These are phyloP conservation scores for Galleria mellonella DNA, from an alignment of 1,140 invertebrate species.

Conservation along the genomic window DNA sequence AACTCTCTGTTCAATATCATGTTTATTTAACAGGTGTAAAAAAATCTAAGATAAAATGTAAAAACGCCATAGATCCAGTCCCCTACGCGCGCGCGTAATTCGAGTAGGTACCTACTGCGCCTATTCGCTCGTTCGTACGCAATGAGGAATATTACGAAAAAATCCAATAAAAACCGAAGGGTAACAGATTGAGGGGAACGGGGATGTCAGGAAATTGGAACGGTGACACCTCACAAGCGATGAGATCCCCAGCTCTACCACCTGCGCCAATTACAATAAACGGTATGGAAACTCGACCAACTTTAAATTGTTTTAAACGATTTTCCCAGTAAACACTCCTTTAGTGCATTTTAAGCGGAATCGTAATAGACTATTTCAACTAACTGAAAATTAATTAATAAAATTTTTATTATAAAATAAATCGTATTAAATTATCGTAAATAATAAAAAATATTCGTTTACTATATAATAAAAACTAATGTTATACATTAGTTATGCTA, in stretches of 20 bases:
- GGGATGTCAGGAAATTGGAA: conserved; percentile 34
- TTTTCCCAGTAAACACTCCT: neutral
- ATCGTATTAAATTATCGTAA: too few relatives aligned
- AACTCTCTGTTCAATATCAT: too few relatives aligned
- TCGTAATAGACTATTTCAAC: too few relatives aligned
- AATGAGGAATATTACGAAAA: conserved; percentile 41
- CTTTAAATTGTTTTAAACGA: neutral
- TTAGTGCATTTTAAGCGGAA: too few relatives aligned
- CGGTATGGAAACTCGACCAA: too few relatives aligned
- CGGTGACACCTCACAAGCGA: conserved; percentile 30
- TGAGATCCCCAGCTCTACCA: conserved; percentile 19
- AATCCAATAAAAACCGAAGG: conserved; percentile 41
- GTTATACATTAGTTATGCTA: too few relatives aligned
- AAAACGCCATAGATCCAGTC: conserved; percentile 3
- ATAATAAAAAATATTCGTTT: too few relatives aligned
- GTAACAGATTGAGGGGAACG: conserved; percentile 5
- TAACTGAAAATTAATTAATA: too few relatives aligned
- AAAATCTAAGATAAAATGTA: conserved; percentile 7
- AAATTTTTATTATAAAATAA: too few relatives aligned
- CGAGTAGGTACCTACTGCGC: neutral
- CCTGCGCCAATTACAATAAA: conserved; percentile 37
- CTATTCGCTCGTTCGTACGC: conserved; percentile 13
- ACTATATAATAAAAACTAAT: too few relatives aligned
- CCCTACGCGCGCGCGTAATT: conserved; percentile 5
- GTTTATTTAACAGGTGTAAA: conserved; percentile 3